Evolutionary conservation across 2,113 vertebrate genomes (phyloP), one percentile per base, ranked within the genome.

Genomic region (Monopterus albus): DNA sequence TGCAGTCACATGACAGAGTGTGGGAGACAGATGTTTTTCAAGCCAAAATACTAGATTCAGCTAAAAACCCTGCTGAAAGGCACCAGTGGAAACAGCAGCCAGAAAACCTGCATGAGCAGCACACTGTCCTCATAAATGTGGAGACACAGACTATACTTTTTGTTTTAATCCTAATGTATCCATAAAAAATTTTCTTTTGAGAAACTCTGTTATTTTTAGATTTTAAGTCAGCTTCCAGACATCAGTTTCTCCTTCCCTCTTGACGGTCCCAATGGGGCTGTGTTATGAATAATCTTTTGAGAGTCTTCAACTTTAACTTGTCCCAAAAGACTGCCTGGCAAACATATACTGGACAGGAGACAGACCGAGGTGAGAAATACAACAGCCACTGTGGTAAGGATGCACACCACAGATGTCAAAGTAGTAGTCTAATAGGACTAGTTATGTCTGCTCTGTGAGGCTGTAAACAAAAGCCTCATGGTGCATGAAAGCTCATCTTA

Each of bases 1-100:
- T 67, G 81, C 79, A 82, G 81, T 90, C 81, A 68, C 46, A 53
- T 83, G 82, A 84, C 79, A 50, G 53, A 35, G 88, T 57, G 87
- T 88, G 87, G 87, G 91, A 78, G 84, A 87, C 76, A 83, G 81
- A 86, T 86, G 84, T 82, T 88, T 82, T 87, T 87, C 62, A 83
- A 83, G 87, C 89, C 86, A 77, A 77, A 83, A 83, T 63, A 71
- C 86, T 79, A 73, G 75, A 86, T 91, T 88, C 81, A 84, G 76
- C 69, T 59, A 57, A 84, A 78, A 59, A 64, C 53, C 82, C 61
- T 45, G 70, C 82, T 72, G 72, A 53, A 59, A 76, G 31, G 62
- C 35, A 59, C 75, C 71, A 45, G 43, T 57, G 46, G 52, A 21
- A 58, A 76, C 46, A 49, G 18, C 38, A 36, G 46, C 5, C 3